A percentile compares a stretch with the other conserved stretches of the same genome.
These are phyloP conservation scores for Nephila pilipes DNA, from an alignment of 1,140 invertebrate genomes.

Conservation along the genomic window DNA sequence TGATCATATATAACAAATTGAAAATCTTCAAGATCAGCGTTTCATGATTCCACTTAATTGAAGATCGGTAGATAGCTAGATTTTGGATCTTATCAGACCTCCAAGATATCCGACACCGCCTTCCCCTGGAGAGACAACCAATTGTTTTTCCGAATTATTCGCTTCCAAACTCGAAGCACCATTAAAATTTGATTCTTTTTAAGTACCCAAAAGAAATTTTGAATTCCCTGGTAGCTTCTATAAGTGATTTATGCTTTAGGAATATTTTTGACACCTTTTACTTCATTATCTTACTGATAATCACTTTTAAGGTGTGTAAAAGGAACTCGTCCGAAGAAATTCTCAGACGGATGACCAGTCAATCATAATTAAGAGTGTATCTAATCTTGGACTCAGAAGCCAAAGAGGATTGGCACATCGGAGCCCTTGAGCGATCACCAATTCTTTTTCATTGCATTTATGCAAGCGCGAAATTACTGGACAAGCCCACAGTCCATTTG, in stretches of 20 bases:
- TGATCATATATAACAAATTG: neutral
- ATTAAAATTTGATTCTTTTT: slow-evolving; percentile 20
- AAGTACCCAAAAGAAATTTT: neutral
- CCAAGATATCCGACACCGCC: slow-evolving; percentile 11
- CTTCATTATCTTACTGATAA: slow-evolving; percentile 48
- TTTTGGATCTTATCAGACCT: neutral
- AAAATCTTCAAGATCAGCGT: neutral
- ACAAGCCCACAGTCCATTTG: slow-evolving; percentile 40
- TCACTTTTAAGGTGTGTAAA: slow-evolving; percentile 67
- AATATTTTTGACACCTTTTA: slow-evolving; percentile 60
- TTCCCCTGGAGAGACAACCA: neutral
- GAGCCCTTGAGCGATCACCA: neutral
- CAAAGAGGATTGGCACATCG: neutral
- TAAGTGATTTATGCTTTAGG: slow-evolving; percentile 31
- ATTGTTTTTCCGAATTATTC: slow-evolving; percentile 17
- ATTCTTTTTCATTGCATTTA: slow-evolving; percentile 46
- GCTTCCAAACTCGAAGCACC: neutral
- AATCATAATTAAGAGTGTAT: slow-evolving; percentile 50
- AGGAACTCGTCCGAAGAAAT: neutral
- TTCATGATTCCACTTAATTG: slow-evolving; percentile 4
- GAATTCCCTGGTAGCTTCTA: neutral
- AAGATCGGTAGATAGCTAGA: neutral
- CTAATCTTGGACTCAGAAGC: slow-evolving; percentile 31
- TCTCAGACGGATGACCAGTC: neutral
- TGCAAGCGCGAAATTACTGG: slow-evolving; percentile 39